phyloP scores from a whole-genome alignment of 2,797 vertebrate genomes.

The Periophthalmus magnuspinnatus region DNA sequence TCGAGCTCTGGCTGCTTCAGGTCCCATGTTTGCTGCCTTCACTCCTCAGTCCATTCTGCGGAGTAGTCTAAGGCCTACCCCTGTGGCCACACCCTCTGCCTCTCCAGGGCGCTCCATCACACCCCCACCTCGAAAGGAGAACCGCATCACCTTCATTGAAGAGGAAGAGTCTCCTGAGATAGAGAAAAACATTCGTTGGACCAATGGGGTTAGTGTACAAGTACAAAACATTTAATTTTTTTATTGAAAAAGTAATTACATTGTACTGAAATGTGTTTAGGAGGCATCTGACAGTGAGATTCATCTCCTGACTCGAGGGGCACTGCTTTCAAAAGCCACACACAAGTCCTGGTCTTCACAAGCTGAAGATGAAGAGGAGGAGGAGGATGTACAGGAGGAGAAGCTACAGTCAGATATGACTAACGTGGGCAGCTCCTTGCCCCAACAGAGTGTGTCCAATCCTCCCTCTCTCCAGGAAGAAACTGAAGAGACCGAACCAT shows the following conservation, averaged over 20 bases:
- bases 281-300: slow-evolving; percentile 72
- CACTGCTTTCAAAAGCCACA: slow-evolving; percentile 62
- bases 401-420: slow-evolving; percentile 48
- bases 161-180: slow-evolving; percentile 60
- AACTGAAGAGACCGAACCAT: slow-evolving; percentile 21
- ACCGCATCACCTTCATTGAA: slow-evolving; percentile 88
- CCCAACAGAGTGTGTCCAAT: slow-evolving; percentile 38
- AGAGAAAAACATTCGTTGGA: slow-evolving; percentile 75
- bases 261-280: slow-evolving; percentile 58
- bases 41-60: slow-evolving; percentile 93
- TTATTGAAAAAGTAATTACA: background rate
- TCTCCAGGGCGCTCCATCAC: slow-evolving; percentile 88
- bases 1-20: slow-evolving; percentile 84
- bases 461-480: slow-evolving; percentile 58
- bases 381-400: slow-evolving; percentile 40
- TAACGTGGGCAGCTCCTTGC: slow-evolving; percentile 41
- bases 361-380: slow-evolving; percentile 47
- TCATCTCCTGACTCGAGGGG: slow-evolving; percentile 58
- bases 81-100: slow-evolving; percentile 87
- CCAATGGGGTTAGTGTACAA: slow-evolving; percentile 77
- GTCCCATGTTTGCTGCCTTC: slow-evolving; percentile 83
- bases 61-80: slow-evolving; percentile 88
- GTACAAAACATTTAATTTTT: background rate
- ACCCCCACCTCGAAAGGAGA: slow-evolving; percentile 88
- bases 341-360: slow-evolving; percentile 62